phyloP scores from a whole-genome alignment of 1,140 invertebrate genomes.

The Eueides isabella region DNA sequence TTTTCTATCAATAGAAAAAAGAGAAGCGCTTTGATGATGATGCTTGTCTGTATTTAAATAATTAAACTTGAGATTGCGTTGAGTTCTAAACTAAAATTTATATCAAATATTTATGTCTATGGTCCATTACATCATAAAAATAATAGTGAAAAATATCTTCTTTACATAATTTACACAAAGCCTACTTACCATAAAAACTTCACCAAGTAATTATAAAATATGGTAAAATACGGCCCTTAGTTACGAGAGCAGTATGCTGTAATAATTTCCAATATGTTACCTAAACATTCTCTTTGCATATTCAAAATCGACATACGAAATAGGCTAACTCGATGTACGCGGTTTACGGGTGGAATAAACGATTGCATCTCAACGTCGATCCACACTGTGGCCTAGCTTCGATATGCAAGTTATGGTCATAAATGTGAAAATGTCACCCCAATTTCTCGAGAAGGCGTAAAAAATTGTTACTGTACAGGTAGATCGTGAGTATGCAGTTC shows the following conservation, averaged over 20 bases:
- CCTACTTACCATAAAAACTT: no score
- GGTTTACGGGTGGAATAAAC: slow-evolving; percentile 12
- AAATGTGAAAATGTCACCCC: slow-evolving; percentile 10
- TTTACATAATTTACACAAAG: no score
- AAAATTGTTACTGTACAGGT: slow-evolving; percentile 1
- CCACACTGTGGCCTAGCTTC: neutral
- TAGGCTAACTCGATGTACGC: slow-evolving; percentile 9
- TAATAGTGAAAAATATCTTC: no score
- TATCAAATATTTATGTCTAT: no score
- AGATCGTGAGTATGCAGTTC: neutral
- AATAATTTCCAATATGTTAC: slow-evolving; percentile 5
- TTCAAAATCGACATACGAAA: slow-evolving; percentile 12
- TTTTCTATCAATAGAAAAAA: no score
- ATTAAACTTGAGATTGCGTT: no score
- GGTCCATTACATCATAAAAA: no score
- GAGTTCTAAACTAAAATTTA: no score
- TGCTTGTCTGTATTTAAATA: no score
- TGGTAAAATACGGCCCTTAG: neutral
- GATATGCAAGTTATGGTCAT: slow-evolving; percentile 6
- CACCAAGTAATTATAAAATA: no score
- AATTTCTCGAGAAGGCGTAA: neutral
- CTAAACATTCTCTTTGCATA: neutral
- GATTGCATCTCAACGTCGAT: slow-evolving; percentile 14
- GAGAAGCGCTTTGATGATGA: no score
- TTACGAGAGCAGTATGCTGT: neutral